Evolutionary conservation across 2,113 vertebrate species (phyloP), one percentile per base, ranked within the genome.

Genomic region (Ctenodactylus gundi): DNA sequence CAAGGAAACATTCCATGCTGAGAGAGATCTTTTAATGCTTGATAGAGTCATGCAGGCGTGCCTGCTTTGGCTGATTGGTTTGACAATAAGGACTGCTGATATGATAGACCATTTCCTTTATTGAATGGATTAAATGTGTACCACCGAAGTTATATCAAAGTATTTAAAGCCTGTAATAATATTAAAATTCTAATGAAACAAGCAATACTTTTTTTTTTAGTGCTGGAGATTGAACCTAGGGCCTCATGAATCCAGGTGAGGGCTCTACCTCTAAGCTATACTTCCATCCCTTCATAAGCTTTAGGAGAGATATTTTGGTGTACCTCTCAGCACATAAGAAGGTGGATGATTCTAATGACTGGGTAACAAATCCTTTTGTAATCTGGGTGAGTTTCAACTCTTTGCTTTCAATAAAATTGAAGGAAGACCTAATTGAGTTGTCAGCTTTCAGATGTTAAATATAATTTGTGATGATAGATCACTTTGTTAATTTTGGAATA

Each of bases 351-450:
- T 76, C 81, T 53, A 86, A 82, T 80, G 14, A 7, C 17, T 80
- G 55, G 27, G 41, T 77, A 58, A 72, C 12, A 67, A 53, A 65
- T 13, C 1, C 18, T 89, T 81, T 76, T 87, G 25, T 6, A 90
- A 82, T 21, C n/a, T 76, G 72, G 41, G 41, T 73, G 41, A 68
- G 29, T 93, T 93, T 94, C 75, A 83, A 64, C 21, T 70, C 83
- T 85, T 78, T 65, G 57, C 17, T 92, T 90, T 96, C n/a, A 88
- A 68, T 88, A 93, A 94, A 93, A 88, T 51, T 89, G 34, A 89
- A 92, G 88, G 64, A 75, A 31, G 68, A 36, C 14, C n/a, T 92
- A 49, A 81, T 70, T 31, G 36, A 90, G 36, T 90, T 88, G 55
- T 85, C 73, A 94, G 20, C 36, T 81, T 41, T 72, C 21, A 85